Evolutionary conservation across 2,797 vertebrate genomes (phyloP), one percentile per base, ranked within the genome.

Genomic region (Bryconaethiops microstoma): DNA sequence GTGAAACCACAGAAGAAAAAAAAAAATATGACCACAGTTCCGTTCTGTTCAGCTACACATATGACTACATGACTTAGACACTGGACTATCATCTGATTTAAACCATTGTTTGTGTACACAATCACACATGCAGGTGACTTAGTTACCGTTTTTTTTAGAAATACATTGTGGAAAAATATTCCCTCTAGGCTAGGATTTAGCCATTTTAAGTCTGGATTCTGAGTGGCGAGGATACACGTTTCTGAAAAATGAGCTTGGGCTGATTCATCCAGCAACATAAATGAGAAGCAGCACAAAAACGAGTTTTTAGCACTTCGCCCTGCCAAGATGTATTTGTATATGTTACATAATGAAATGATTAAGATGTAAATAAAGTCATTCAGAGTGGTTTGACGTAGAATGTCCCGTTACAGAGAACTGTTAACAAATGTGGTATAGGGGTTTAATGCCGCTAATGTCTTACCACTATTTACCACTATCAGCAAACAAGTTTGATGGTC

Each of bases 1-100:
- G 87, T 88, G 88, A 90, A 91, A 91, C 83, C 78, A 82, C 72
- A 42, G 57, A 75, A 73, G 62, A 74, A 69, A 54, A 83, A 59
- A 59, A 50, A 50, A 12, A 76, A 69, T 21, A 69, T 70, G 71
- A 78, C 76, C 65, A 76, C 74, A 62, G 65, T 25, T 69, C 29
- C 63, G 63, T 70, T 67, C 7, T 71, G 64, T 77, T 80, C 52
- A 55, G 65, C 50, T 60, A 59, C 62, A 76, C 42, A 55, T n/a
- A 63, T 65, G 63, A 63, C 42, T 64, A 54, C 81, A 21, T 29
- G 29, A 29, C 29, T 29, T 29, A 57, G 17, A 81, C 52, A 82
- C 6, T 42, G 60, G 54, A 12, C 25, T 70, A 12, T 74, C n/a
- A 45, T 64, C 70, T 68, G 63, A 74, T 74, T 42, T 54, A 73